Evolutionary conservation across 2,113 vertebrate genomes (phyloP).

Genomic region (Mus spicilegus): DNA sequence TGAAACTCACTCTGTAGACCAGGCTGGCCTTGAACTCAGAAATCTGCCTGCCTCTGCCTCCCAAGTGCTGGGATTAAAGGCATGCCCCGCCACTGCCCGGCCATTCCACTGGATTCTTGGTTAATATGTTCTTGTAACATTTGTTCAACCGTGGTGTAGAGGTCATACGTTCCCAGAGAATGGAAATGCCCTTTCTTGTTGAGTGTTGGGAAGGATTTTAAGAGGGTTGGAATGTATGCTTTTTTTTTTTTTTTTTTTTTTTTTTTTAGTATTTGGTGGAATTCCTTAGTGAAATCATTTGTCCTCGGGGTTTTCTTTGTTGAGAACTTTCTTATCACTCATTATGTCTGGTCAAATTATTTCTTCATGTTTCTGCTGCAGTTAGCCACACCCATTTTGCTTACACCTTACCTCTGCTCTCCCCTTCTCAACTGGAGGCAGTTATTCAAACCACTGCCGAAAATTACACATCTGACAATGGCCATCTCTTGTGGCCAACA

Average conservation of each 20-base stretch:
- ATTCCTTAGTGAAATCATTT: neutral
- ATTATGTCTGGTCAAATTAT: neutral
- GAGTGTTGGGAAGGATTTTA: neutral
- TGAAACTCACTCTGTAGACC: no score
- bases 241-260: neutral
- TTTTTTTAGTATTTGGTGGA: neutral
- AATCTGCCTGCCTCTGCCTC: no score
- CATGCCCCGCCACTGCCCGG: no score
- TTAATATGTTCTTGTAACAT: neutral
- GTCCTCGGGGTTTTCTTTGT: neutral
- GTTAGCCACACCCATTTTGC: neutral
- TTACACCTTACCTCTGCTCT: no score
- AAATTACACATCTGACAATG: neutral
- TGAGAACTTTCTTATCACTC: neutral
- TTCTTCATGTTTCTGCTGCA: neutral
- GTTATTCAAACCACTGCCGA: neutral
- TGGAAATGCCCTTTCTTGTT: neutral
- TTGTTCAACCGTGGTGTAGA: neutral
- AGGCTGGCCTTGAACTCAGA: no score
- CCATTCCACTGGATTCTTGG: neutral
- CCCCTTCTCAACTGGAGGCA: neutral
- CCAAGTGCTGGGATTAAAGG: no score
- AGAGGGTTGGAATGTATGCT: neutral
- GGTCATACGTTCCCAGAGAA: neutral
- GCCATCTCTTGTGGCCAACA: neutral